These are phyloP conservation scores for Diadophis punctatus DNA, from an alignment of 2,113 vertebrate genomes.

Conservation along the genomic window DNA sequence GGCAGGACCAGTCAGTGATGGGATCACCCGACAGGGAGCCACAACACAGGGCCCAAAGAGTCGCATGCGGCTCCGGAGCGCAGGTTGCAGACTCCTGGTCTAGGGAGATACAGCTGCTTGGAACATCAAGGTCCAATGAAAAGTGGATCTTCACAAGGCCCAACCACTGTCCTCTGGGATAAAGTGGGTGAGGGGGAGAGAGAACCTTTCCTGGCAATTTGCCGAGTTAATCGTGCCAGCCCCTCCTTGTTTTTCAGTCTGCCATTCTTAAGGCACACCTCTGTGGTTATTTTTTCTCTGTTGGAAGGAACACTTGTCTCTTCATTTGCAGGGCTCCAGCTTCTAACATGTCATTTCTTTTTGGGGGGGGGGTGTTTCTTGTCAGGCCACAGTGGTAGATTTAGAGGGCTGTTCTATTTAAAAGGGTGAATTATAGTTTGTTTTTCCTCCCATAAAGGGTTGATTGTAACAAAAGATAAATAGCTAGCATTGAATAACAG, in stretches of 20 bases:
- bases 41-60: too few species aligned
- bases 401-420: neutral
- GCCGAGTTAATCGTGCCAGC: neutral
- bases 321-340: neutral
- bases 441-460: neutral
- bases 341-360: neutral
- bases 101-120: neutral
- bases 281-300: constrained; percentile 15
- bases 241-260: neutral
- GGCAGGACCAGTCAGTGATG: too few species aligned
- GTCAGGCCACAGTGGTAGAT: neutral
- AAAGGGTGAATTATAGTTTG: neutral
- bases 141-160: neutral
- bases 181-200: too few species aligned
- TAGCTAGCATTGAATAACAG: neutral
- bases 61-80: too few species aligned
- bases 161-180: neutral
- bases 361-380: neutral
- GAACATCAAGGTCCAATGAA: neutral
- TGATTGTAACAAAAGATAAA: neutral
- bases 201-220: neutral
- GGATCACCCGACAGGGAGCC: too few species aligned
- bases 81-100: too few species aligned
- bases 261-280: neutral
- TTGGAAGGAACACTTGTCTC: neutral